Conservation (phyloP, 2,888 invertebrate species). For the Thera obeliscata region DNA sequence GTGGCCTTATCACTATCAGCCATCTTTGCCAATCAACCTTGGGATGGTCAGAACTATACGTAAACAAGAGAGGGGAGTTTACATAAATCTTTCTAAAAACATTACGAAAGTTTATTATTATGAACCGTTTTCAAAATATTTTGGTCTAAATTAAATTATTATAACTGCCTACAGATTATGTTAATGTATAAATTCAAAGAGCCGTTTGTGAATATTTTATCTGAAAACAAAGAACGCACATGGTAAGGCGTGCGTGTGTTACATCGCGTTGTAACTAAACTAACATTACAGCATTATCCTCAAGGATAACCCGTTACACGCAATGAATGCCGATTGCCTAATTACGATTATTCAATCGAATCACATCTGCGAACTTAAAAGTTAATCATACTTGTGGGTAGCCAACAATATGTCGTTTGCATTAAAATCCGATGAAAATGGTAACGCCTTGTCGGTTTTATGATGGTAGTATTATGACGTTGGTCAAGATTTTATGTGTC, state of each 20-base stretch:
- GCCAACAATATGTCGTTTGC: constrained; percentile 23
- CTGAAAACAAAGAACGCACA: constrained; percentile 14
- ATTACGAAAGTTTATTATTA: no score
- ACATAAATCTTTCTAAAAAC: no score
- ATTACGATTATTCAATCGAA: constrained; percentile 19
- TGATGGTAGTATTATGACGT: not conserved
- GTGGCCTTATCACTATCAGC: no score
- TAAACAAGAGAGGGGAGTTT: no score
- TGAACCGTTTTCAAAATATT: no score
- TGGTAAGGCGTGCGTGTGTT: constrained; percentile 8
- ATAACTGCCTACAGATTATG: not conserved
- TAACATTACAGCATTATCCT: constrained; percentile 10
- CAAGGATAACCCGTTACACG: constrained; percentile 18
- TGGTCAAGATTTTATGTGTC: not conserved
- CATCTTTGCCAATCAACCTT: no score
- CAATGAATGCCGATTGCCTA: constrained; percentile 28
- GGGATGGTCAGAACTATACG: no score
- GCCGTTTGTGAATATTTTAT: constrained; percentile 2
- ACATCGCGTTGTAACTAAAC: not conserved
- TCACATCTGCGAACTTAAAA: constrained; percentile 15
- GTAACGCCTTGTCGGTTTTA: not conserved
- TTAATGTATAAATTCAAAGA: not conserved
- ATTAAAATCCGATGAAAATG: constrained; percentile 15
- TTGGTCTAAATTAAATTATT: no score
- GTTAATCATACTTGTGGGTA: not conserved